A percentile compares a stretch with the other conserved stretches of the same genome.
Evolutionary conservation across 2,888 invertebrate genomes (phyloP).

Genomic region (Torymus auratus): DNA sequence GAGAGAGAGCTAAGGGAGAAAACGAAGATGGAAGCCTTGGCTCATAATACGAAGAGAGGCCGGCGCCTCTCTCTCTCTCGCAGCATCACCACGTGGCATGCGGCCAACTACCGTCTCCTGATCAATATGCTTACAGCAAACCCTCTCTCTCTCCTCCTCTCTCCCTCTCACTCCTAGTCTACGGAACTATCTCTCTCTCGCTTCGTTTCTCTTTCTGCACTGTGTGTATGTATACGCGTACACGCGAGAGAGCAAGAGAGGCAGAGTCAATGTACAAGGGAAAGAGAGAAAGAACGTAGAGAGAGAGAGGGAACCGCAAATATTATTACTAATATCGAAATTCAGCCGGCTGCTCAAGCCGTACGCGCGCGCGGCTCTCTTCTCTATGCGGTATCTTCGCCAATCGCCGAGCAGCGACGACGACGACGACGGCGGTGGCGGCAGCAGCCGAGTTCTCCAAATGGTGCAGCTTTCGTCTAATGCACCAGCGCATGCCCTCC

Average conservation of each 20-base stretch:
- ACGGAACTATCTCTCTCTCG: slow-evolving; percentile 43
- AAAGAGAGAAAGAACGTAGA: too few relatives aligned
- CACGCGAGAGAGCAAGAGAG: background rate
- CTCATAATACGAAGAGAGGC: slow-evolving; percentile 76
- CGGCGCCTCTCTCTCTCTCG: slow-evolving; percentile 70
- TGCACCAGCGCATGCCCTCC: background rate
- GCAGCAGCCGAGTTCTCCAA: background rate
- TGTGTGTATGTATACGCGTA: background rate
- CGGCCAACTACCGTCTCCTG: slow-evolving; percentile 77
- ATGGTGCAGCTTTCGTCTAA: slow-evolving; percentile 5
- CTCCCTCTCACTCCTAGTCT: slow-evolving; percentile 53
- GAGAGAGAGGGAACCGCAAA: slow-evolving; percentile 50
- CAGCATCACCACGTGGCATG: slow-evolving; percentile 77
- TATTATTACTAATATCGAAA: slow-evolving; percentile 61
- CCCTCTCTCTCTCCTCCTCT: slow-evolving; percentile 58
- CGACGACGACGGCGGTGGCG: too few relatives aligned
- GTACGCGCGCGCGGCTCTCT: too few relatives aligned
- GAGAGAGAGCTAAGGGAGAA: slow-evolving; percentile 61
- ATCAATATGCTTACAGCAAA: slow-evolving; percentile 76
- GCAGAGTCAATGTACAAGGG: too few relatives aligned
- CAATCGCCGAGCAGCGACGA: background rate
- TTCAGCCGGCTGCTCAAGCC: slow-evolving; percentile 1
- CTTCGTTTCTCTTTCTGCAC: slow-evolving; percentile 46
- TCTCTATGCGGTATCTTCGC: background rate
- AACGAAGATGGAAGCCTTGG: slow-evolving; percentile 75